Evolutionary conservation across 2,797 vertebrate species (phyloP), one percentile per base, ranked within the genome.

Genomic region (Platyrinchus mystaceus): DNA sequence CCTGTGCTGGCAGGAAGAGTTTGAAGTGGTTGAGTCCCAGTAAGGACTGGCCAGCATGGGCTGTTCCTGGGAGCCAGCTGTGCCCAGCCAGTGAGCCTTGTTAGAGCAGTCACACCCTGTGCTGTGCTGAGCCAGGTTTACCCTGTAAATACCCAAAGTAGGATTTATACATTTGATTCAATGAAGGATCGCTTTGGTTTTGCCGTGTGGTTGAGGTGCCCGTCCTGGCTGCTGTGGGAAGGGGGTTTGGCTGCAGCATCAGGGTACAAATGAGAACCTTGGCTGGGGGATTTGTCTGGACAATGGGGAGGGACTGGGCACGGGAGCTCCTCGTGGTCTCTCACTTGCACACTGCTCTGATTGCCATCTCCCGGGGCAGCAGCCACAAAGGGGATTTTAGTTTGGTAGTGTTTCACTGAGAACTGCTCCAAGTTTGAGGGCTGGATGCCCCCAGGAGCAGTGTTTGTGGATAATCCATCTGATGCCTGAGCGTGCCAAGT

Each of bases 111-210:
- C 36, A n/a, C 4, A 36, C 56, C 71, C 68, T 37, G 28, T 14
- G n/a, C 24, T 27, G 50, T 8, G 73, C 41, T 3, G 32, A 90
- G 76, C 58, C 46, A 41, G 53, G 39, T 59, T 49, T 56, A 7
- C 41, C 41, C 28, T 17, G 39, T 30, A 37, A 67, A 2, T 30
- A 30, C 12, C 87, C 36, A 69, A 30, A 53, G 14, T 3, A 10
- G 7, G 4, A 43, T 60, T 98, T 86, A 99, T 63, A 99, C 99
- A 28, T 99, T 99, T 1, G 99, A 99, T 96, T 99, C 99, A 92
- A 99, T 98, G 98, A 99, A 99, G 0, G 99, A 99, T 91, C 98
- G 98, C 99, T 99, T 99, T 99, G 99, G 99, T 98, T 99, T 99
- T 82, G 99, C 97, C 9, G 98, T 95, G 9, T 98, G 99, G 84